Base-by-base conservation (phyloP, 2,113 vertebrate species). In the Pituophis catenifer region DNA sequence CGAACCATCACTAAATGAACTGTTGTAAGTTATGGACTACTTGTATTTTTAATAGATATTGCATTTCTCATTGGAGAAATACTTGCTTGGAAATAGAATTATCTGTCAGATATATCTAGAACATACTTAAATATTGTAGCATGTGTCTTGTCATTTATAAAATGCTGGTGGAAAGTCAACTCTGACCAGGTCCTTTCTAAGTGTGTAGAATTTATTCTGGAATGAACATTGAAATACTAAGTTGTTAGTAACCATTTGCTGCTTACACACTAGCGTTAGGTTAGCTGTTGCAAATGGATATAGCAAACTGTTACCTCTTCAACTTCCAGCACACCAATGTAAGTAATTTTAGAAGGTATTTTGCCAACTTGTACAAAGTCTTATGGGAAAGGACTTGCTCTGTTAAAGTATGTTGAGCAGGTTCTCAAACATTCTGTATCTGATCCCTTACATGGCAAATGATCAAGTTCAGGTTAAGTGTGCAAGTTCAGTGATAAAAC, bases 201-300 rank as follows among this genome's bases (percentile, higher is more conserved):
- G 52, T 38, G n/a, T 17, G 1, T 92, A 54, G 12, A 21, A 62
- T 93, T 93, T 2, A 81, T 89, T 65, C 85, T 3, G 0, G 70
- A 93, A 86, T 87, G n/a, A 94, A 86, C 81, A 93, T 91, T 93
- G 62, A 94, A 91, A 65, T 65, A 87, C 86, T 50, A 19, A 33
- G 8, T 91, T 86, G 92, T 62, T 93, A 33, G 48, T 86, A 92
- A 93, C 86, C 12, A 59, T 89, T 59, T 89, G 55, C 54, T 59
- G 54, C 88, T 44, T 50, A 91, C 59, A n/a, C 2, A 9, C n/a
- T 88, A 65, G 21, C 89, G 90, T 94, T 55, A 93, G n/a, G 89
- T 91, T 92, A 92, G 86, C 8, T 26, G 57, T 26, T 33, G 38
- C 29, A 19, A 23, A 89, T 81, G 55, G 17, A 24, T 23, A 38